phyloP scores from a whole-genome alignment of 1,140 invertebrate genomes.

The Drosophila nikananu region DNA sequence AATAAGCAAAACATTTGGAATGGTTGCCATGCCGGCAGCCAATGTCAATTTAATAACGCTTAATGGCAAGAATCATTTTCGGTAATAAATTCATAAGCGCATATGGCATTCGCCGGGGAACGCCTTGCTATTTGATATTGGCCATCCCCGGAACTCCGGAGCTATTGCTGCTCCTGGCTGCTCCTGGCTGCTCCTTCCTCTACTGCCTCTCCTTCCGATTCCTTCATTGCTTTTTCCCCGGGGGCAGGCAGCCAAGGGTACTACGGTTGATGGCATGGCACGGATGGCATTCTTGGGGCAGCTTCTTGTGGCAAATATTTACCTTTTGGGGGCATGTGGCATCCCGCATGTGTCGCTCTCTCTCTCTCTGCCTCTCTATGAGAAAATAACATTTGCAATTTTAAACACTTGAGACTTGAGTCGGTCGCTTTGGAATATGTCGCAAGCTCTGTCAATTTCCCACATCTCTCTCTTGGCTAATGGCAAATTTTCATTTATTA shows the following conservation, averaged over 20 bases:
- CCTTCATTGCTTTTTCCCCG: background rate
- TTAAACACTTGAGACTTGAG: slow-evolving; percentile 78
- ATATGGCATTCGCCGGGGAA: slow-evolving; percentile 34
- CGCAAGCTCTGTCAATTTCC: slow-evolving; percentile 43
- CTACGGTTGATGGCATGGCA: slow-evolving; percentile 22
- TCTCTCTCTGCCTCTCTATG: slow-evolving; percentile 40
- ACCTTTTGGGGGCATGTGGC: slow-evolving; percentile 58
- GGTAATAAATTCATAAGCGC: slow-evolving; percentile 78
- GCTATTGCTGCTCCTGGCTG: background rate
- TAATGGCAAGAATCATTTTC: slow-evolving; percentile 82
- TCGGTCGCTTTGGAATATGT: slow-evolving; percentile 9
- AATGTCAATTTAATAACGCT: slow-evolving; percentile 80
- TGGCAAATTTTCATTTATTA: slow-evolving; percentile 72
- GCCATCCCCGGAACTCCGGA: background rate
- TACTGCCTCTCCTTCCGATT: background rate
- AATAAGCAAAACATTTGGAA: background rate
- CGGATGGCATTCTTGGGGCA: slow-evolving; percentile 55
- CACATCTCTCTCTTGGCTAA: slow-evolving; percentile 38
- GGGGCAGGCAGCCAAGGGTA: background rate
- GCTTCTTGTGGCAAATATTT: slow-evolving; percentile 75
- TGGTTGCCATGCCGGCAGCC: slow-evolving; percentile 47
- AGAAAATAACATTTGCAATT: slow-evolving; percentile 83
- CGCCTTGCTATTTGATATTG: slow-evolving; percentile 21
- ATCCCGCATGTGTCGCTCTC: slow-evolving; percentile 25
- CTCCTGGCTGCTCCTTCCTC: background rate